Percentiles rank a stretch among this genome's conserved stretches.
Conservation (phyloP, 1,140 invertebrate species). For the Muscidifurax raptorellus region DNA sequence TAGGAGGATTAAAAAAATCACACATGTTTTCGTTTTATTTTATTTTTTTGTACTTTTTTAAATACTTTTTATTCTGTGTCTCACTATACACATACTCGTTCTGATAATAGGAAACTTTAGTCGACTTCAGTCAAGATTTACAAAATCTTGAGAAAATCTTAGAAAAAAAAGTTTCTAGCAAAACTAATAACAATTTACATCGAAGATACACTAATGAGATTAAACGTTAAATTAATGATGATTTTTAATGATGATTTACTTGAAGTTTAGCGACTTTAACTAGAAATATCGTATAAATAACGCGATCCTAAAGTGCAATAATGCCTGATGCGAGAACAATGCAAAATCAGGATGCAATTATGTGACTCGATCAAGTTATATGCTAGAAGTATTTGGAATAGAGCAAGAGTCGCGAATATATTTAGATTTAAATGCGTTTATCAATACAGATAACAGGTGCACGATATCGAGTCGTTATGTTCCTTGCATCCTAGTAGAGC, state of each 20-base stretch:
- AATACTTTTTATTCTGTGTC: constrained; percentile 37
- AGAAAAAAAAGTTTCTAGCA: constrained; percentile 33
- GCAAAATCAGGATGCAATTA: constrained; percentile 21
- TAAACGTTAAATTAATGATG: constrained; percentile 32
- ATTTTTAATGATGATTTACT: constrained; percentile 36
- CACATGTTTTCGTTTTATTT: constrained; percentile 1
- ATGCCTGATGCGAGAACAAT: constrained; percentile 12
- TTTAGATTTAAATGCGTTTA: constrained; percentile 58
- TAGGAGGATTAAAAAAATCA: background rate
- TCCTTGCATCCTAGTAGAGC: constrained; percentile 35
- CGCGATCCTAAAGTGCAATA: constrained; percentile 16
- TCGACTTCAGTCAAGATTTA: constrained; percentile 36
- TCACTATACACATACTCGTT: constrained; percentile 23
- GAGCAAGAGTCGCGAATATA: constrained; percentile 22
- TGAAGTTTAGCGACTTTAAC: background rate
- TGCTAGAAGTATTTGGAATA: constrained; percentile 42
- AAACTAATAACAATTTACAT: constrained; percentile 37
- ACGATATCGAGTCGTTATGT: constrained; percentile 2
- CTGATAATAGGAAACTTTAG: constrained; percentile 29
- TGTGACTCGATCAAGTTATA: constrained; percentile 20
- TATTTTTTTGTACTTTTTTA: constrained; percentile 34
- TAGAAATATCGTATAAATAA: constrained; percentile 37
- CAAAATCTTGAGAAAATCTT: constrained; percentile 2
- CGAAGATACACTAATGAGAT: constrained; percentile 35
- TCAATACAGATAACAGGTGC: constrained; percentile 39